Percentiles rank a stretch among this genome's conserved stretches.
phyloP scores from a whole-genome alignment of 2,888 invertebrate genomes.

The Parasteatoda lunata region DNA sequence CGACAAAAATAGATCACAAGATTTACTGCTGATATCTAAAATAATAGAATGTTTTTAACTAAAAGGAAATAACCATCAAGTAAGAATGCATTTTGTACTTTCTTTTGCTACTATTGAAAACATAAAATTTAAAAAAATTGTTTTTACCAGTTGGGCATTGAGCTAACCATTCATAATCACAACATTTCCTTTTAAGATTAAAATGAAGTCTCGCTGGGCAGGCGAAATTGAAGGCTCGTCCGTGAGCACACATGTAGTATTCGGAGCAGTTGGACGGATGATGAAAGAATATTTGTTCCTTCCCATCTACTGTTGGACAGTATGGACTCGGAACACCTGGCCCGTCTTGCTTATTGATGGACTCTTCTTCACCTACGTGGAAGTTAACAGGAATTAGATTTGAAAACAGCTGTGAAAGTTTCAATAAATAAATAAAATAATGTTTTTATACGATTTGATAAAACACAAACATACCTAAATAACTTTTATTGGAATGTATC shows the following conservation, averaged over 20 bases:
- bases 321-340: conserved; percentile 31
- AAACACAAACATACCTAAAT: too few relatives aligned
- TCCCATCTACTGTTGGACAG: conserved; percentile 50
- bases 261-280: conserved; percentile 56
- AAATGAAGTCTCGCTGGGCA: conserved; percentile 58
- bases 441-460: too few relatives aligned
- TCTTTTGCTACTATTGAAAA: too few relatives aligned
- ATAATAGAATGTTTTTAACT: neutral
- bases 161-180: conserved; percentile 48
- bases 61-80: too few relatives aligned
- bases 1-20: too few relatives aligned
- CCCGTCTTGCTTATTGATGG: neutral
- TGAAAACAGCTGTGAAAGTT: too few relatives aligned
- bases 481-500: too few relatives aligned
- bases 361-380: too few relatives aligned
- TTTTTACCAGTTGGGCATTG: conserved; percentile 28
- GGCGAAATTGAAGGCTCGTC: conserved; percentile 42
- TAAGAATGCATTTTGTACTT: too few relatives aligned
- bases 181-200: conserved; percentile 31
- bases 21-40: neutral
- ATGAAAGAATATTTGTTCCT: conserved; percentile 36
- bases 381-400: too few relatives aligned
- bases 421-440: too few relatives aligned
- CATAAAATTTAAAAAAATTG: too few relatives aligned
- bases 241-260: conserved; percentile 56